These are phyloP conservation scores for Anolis carolinensis DNA, from an alignment of 2,113 vertebrate genomes.

Conservation along the genomic window DNA sequence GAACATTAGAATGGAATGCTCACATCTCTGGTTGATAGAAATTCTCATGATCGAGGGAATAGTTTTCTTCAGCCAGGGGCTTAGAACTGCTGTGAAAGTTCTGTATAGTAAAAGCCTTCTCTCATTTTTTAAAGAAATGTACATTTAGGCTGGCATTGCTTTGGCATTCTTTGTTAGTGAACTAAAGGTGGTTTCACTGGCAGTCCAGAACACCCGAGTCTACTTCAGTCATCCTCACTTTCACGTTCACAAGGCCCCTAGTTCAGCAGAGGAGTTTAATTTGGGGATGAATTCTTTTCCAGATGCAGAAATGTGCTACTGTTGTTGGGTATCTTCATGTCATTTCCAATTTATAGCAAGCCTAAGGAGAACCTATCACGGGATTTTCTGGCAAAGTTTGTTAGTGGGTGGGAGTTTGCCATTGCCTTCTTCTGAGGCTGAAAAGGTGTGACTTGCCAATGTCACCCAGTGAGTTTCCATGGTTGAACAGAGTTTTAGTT, in stretches of 20 bases:
- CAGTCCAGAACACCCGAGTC: background rate
- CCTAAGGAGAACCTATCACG: no score
- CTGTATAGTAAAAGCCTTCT: fast-evolving
- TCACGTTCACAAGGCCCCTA: background rate
- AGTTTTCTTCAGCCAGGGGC: background rate
- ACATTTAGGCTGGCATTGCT: background rate
- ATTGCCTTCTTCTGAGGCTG: no score
- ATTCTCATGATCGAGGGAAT: background rate
- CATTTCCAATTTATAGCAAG: background rate
- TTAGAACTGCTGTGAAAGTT: background rate
- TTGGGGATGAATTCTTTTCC: background rate
- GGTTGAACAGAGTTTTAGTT: background rate
- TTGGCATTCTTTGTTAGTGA: background rate
- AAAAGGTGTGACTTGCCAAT: no score
- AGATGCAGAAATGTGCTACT: background rate
- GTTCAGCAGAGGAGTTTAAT: background rate
- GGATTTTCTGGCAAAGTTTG: no score
- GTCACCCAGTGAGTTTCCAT: no score
- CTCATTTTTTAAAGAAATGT: fast-evolving
- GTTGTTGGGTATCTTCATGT: no score
- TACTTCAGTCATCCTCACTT: background rate
- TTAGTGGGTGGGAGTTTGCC: no score
- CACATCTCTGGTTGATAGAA: background rate
- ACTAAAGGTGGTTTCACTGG: background rate
- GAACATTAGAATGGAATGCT: background rate